Conservation (phyloP, 2,797 vertebrate species). For the Todus mexicanus region DNA sequence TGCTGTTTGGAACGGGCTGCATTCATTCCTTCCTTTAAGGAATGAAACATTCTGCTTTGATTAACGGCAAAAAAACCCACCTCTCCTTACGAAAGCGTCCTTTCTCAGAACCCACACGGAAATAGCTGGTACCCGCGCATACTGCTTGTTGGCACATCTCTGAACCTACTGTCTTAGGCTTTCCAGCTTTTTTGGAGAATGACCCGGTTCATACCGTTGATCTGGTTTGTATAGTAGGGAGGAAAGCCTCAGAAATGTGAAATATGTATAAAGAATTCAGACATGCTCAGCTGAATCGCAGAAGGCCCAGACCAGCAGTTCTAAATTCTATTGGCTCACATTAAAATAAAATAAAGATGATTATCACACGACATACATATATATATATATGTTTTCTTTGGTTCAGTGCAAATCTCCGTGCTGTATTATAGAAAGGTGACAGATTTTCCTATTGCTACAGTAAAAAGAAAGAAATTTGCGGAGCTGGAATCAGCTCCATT, state of each 20-base stretch:
- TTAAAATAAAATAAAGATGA: neutral
- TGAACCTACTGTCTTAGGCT: neutral
- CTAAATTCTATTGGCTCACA: neutral
- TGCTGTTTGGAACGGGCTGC: neutral
- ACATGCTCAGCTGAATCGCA: neutral
- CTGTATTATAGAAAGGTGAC: neutral
- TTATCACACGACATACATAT: too few relatives aligned
- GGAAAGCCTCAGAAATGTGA: slow-evolving; percentile 53
- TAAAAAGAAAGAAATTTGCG: neutral
- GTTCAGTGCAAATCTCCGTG: neutral
- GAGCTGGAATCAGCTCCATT: neutral
- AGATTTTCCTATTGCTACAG: neutral
- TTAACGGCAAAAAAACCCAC: slow-evolving; percentile 7
- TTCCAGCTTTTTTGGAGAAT: neutral
- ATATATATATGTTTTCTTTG: neutral
- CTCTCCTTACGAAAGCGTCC: neutral
- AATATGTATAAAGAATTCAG: slow-evolving; percentile 15
- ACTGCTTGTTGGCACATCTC: neutral
- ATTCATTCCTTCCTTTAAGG: neutral
- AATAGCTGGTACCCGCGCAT: neutral
- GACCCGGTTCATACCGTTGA: neutral
- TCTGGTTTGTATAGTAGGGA: neutral
- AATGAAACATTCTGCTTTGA: slow-evolving; percentile 33
- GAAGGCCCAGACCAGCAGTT: neutral
- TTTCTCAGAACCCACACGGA: neutral